Conservation (phyloP, 2,113 vertebrate genomes). For the Sarotherodon lohbergeri region DNA sequence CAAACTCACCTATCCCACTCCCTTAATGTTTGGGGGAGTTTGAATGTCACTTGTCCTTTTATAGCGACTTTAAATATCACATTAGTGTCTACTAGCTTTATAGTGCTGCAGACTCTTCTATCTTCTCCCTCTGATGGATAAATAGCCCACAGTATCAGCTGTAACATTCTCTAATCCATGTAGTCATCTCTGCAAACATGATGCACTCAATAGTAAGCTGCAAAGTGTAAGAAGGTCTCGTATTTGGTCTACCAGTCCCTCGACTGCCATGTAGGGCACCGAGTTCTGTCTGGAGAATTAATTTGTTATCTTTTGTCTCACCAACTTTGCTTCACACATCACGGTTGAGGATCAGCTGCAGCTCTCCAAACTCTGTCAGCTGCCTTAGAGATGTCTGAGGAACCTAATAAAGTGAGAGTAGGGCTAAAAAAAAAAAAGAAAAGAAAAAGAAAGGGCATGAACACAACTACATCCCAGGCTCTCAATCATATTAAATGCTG, state of each 20-base stretch:
- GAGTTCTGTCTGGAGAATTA: constrained; percentile 42
- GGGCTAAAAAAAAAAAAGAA: background rate
- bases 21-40: background rate
- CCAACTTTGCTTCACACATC: constrained; percentile 40
- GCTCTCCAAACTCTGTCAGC: constrained; percentile 29
- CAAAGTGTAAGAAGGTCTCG: constrained; percentile 16
- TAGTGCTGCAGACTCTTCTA: background rate
- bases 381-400: background rate
- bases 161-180: constrained; percentile 10
- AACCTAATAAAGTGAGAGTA: constrained; percentile 26
- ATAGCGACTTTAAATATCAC: background rate
- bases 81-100: background rate
- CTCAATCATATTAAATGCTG: background rate
- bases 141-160: background rate
- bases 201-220: constrained; percentile 23
- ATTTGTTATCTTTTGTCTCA: constrained; percentile 43
- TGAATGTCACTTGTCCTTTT: background rate
- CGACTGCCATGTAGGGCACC: constrained; percentile 26
- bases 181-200: constrained; percentile 28
- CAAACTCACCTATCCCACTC: background rate
- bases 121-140: background rate
- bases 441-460: background rate
- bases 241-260: constrained; percentile 38
- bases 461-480: background rate
- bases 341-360: constrained; percentile 15